Base-by-base conservation (phyloP, 2,797 vertebrate genomes). In the Anguilla megastoma region DNA sequence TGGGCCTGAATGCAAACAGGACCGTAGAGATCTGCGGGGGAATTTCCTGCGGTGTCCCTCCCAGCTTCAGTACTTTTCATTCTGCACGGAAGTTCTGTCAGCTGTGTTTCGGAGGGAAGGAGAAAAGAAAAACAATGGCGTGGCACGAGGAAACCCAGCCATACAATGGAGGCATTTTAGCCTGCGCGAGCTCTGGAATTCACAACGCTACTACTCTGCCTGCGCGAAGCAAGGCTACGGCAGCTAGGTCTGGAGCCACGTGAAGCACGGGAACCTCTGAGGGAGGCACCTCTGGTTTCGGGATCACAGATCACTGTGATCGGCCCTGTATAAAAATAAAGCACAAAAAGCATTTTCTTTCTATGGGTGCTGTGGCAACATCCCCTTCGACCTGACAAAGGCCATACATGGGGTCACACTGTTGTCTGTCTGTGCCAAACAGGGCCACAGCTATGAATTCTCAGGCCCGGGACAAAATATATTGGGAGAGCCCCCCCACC, bases 21-120 rank as follows among this genome's bases (percentile, higher is more conserved):
- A 58, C 18, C 12, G 58, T 76, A 6, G 12, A 80, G 71, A 52
- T 87, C 10, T 87, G 83, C 74, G 54, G 56, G 91, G 91, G 90
- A 87, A 90, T 89, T 91, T 91, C 88, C 91, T 89, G 79, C 48
- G 33, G 87, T 52, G 83, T 0, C 30, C 85, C 89, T 87, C 79
- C 45, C 85, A 60, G 63, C 90, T 79, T 85, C 88, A 18, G 87
- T 84, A 89, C 89, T 89, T 89, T 86, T 76, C 41, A 58, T 79
- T 76, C 86, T 12, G 56, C 18, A 30, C 79, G 86, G 71, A 89
- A 58, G 86, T 79, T 21, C 85, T 66, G 12, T 52, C 45, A 27
- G 21, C 83, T 21, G 33, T 30, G 33, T 18, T 18, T 41, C 14
- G 10, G 12, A 76, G 16, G 33, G 14, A 33, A 76, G 21, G 9